Conservation (phyloP, 1,140 invertebrate genomes). For the Planococcus citri region DNA sequence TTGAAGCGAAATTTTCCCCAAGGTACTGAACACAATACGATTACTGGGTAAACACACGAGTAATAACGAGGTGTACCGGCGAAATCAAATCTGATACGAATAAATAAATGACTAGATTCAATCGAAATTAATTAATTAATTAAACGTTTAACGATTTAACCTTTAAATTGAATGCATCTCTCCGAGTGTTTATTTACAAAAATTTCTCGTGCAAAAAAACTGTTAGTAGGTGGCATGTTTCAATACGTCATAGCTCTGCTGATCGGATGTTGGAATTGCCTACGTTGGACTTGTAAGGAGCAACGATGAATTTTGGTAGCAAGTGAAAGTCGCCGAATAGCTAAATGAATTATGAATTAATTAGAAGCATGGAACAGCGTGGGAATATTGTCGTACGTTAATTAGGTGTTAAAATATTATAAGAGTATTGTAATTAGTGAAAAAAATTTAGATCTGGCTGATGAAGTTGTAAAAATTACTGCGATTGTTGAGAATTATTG, state of each 20-base stretch:
- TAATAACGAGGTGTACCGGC: not conserved
- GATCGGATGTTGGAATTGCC: not conserved
- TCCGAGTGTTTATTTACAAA: not conserved
- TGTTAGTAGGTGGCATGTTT: conserved; percentile 2
- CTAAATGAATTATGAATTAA: too few species aligned
- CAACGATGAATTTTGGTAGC: too few species aligned
- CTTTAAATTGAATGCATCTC: not conserved
- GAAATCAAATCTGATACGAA: not conserved
- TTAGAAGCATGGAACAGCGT: too few species aligned
- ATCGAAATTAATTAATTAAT: not conserved
- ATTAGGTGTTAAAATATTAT: too few species aligned
- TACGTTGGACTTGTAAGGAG: not conserved
- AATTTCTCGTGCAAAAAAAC: not conserved
- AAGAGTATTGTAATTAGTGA: too few species aligned
- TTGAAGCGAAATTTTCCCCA: not conserved
- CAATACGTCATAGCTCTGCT: not conserved
- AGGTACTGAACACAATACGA: not conserved
- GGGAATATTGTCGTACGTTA: too few species aligned
- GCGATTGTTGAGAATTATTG: too few species aligned
- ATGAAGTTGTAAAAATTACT: too few species aligned
- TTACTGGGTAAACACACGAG: not conserved
- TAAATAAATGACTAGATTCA: not conserved
- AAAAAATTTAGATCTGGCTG: too few species aligned
- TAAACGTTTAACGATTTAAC: not conserved
- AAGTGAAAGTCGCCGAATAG: too few species aligned